Conservation (phyloP, 2,888 invertebrate genomes). For the Sepiola atlantica region DNA sequence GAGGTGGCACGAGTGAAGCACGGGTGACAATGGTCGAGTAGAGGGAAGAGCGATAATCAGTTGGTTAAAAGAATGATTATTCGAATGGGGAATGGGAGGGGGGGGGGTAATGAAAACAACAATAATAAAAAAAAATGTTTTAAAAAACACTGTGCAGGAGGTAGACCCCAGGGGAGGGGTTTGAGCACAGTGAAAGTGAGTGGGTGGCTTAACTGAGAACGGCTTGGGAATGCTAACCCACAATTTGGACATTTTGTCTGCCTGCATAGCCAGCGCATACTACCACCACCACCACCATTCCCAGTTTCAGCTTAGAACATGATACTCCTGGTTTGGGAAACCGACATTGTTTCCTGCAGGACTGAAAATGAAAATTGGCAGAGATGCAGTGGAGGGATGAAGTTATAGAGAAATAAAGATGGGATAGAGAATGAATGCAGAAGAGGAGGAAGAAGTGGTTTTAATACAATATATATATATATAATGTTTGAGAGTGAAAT, state of each 20-base stretch:
- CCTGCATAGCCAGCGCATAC: background rate
- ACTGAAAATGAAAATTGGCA: background rate
- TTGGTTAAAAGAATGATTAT: background rate
- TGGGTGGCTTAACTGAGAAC: background rate
- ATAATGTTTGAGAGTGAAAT: constrained; percentile 5
- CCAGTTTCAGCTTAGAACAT: background rate
- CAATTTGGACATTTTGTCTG: background rate
- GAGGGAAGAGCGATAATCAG: background rate
- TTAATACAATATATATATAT: background rate
- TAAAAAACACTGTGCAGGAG: background rate
- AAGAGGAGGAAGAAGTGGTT: background rate
- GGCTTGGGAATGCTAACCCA: background rate
- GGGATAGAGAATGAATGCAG: background rate
- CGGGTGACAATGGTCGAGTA: background rate
- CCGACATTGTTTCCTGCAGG: constrained; percentile 11
- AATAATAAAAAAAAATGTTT: no score
- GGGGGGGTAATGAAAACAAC: background rate
- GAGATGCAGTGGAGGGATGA: background rate
- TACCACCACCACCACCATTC: background rate
- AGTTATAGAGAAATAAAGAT: background rate
- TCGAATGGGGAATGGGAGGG: background rate
- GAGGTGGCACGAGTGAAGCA: background rate
- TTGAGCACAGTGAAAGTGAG: background rate
- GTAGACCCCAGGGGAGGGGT: background rate
- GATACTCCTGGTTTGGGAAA: constrained; percentile 19